Evolutionary conservation across 2,797 vertebrate species (phyloP).

Genomic region (Pseudotriccus pelzelni): DNA sequence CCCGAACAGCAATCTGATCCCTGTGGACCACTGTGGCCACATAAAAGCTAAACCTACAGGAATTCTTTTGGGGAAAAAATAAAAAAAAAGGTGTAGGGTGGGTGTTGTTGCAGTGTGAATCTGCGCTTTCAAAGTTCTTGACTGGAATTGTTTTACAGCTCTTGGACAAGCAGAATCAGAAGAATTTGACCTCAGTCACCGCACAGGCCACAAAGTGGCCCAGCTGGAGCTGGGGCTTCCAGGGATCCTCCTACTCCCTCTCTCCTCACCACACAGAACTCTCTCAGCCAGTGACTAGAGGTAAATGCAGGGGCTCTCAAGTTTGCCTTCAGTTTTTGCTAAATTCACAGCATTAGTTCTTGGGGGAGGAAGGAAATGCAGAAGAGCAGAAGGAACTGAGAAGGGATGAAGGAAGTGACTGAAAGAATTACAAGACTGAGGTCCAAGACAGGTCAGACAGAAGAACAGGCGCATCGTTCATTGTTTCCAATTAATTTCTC

Average conservation of each 20-base stretch:
- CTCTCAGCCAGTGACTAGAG: background rate
- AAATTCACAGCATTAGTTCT: background rate
- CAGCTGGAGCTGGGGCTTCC: background rate
- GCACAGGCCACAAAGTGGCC: background rate
- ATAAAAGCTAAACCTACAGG: background rate
- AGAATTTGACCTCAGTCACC: background rate
- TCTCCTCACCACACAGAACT: background rate
- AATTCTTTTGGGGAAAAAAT: background rate
- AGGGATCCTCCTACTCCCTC: background rate
- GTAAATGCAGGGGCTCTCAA: background rate
- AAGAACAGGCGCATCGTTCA: background rate
- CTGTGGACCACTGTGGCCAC: background rate
- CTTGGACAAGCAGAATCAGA: background rate
- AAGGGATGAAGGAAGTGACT: background rate
- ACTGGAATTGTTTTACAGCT: background rate
- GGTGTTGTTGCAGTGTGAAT: rapidly evolving
- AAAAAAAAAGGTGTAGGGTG: background rate
- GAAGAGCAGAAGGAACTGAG: background rate
- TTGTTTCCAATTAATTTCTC: background rate
- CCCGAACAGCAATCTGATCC: rapidly evolving
- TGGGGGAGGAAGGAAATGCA: background rate
- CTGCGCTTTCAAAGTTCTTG: background rate
- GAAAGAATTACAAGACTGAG: background rate
- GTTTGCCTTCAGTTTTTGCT: background rate
- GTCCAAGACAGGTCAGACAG: background rate